A percentile compares a stretch with the other conserved stretches of the same genome.
Evolutionary conservation across 2,888 invertebrate genomes (phyloP).

Genomic region (Gari tellinella): DNA sequence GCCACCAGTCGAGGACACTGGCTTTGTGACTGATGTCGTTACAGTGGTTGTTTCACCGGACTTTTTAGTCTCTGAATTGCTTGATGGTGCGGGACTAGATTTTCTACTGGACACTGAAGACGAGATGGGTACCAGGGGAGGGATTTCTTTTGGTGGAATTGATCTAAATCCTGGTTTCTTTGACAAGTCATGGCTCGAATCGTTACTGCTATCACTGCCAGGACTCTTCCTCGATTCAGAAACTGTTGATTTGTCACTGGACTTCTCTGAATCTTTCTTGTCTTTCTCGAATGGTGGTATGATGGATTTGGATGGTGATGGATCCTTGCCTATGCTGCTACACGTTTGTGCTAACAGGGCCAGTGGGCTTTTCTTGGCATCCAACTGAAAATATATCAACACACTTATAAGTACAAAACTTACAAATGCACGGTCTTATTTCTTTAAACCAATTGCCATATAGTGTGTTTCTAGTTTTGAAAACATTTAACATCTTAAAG

Average conservation of each 20-base stretch:
- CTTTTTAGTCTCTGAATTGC: conserved; percentile 34
- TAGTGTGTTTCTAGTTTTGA: no score
- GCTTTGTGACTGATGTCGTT: conserved; percentile 49
- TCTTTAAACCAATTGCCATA: no score
- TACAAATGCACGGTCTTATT: no score
- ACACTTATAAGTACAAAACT: no score
- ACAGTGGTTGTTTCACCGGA: conserved; percentile 44
- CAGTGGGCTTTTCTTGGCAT: conserved; percentile 97
- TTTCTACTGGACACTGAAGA: conserved; percentile 34
- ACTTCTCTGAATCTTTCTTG: conserved; percentile 68
- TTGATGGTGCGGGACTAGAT: conserved; percentile 42
- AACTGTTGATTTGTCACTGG: conserved; percentile 64
- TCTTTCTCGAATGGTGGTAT: conserved; percentile 84
- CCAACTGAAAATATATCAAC: conserved; percentile 97
- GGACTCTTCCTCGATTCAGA: conserved; percentile 64
- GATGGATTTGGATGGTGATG: conserved; percentile 87
- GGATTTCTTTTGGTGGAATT: conserved; percentile 80
- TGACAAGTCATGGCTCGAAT: conserved; percentile 67
- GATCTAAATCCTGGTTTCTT: conserved; percentile 76
- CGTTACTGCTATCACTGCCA: conserved; percentile 69
- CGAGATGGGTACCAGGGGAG: conserved; percentile 79
- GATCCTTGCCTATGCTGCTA: conserved; percentile 96
- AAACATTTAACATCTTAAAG: no score
- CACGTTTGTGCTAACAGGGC: conserved; percentile 98
- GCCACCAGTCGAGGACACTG: conserved; percentile 59